Conservation (phyloP, 2,888 invertebrate genomes). For the Ophion obscuratus region DNA sequence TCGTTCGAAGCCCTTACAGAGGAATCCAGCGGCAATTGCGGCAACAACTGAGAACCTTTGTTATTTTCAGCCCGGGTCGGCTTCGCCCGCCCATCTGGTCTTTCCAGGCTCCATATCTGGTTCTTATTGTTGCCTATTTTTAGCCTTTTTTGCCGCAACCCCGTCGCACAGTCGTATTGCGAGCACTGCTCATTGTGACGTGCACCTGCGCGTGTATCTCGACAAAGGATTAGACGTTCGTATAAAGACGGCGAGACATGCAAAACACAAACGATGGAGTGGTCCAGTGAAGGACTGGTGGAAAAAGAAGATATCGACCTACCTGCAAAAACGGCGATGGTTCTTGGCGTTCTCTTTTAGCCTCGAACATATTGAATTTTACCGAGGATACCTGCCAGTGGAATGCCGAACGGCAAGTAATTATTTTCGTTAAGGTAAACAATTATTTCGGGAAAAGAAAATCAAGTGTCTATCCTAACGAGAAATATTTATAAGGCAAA, state of each 20-base stretch:
- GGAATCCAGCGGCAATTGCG: slow-evolving; percentile 1
- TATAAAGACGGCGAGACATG: slow-evolving; percentile 47
- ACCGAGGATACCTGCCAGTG: slow-evolving; percentile 3
- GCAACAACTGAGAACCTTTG: slow-evolving; percentile 33
- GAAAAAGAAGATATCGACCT: slow-evolving; percentile 17
- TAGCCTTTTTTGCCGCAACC: slow-evolving; percentile 1
- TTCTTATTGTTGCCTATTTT: slow-evolving; percentile 38
- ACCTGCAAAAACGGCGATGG: slow-evolving; percentile 11
- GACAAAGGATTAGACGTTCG: slow-evolving; percentile 67
- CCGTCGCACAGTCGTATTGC: slow-evolving; percentile 53
- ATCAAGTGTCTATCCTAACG: slow-evolving; percentile 6
- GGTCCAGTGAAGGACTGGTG: slow-evolving; percentile 1
- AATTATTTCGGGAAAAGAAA: background rate
- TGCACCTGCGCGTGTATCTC: slow-evolving; percentile 70
- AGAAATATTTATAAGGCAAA: slow-evolving; percentile 34
- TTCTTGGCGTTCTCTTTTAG: slow-evolving; percentile 1
- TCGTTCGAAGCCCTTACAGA: slow-evolving; percentile 26
- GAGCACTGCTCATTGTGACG: slow-evolving; percentile 77
- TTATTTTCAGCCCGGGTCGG: slow-evolving; percentile 45
- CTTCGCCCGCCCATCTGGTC: slow-evolving; percentile 72
- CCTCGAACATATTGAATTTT: slow-evolving; percentile 25
- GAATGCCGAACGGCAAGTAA: background rate
- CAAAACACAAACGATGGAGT: slow-evolving; percentile 31
- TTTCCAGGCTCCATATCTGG: slow-evolving; percentile 58
- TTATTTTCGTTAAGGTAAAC: background rate